Base-by-base conservation (phyloP, 1,140 invertebrate species). In the Camponotus vicinus region DNA sequence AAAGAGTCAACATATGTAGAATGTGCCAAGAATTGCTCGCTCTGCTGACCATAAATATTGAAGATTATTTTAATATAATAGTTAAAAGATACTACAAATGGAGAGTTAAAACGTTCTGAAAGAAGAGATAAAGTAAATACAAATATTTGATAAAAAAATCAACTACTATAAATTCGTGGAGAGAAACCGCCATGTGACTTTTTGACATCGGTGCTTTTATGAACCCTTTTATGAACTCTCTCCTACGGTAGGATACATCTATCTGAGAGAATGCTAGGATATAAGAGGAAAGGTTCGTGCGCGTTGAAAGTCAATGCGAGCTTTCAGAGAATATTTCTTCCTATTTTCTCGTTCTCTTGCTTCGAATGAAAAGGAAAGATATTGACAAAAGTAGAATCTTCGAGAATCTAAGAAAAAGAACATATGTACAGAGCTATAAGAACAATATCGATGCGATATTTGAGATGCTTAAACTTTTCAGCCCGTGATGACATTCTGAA, bases 261-360 rank as follows among this genome's bases (percentile, higher is more conserved):
- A 55, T 61, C 52, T 18, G 5, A 49, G 5, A 49, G 57, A 64
- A 49, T 63, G 45, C 18, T n/a, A 18, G 70, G 27, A 76, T 83
- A 73, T 49, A 73, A 37, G 86, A 75, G 71, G 64, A 78, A 77
- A 71, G 55, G n/a, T 21, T 80, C 67, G n/a, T 59, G 52, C 64
- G 42, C 73, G 77, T 90, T 90, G 73, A 69, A 86, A 90, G 87
- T 90, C 85, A 89, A 90, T 84, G 85, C 45, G 32, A 86, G 27
- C 84, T 70, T 79, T 88, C 77, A 78, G 27, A 69, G 27, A 59
- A 59, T 77, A 55, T 77, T 75, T 86, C 61, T 67, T 78, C 21
- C 18, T 70, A 52, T 49, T 87, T 64, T 55, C 61, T 69, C n/a
- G 34, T 18, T 32, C 15, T 71, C 67, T 61, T 42, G 18, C 37